phyloP scores from a whole-genome alignment of 2,797 vertebrate genomes.

The Vultur gryphus region DNA sequence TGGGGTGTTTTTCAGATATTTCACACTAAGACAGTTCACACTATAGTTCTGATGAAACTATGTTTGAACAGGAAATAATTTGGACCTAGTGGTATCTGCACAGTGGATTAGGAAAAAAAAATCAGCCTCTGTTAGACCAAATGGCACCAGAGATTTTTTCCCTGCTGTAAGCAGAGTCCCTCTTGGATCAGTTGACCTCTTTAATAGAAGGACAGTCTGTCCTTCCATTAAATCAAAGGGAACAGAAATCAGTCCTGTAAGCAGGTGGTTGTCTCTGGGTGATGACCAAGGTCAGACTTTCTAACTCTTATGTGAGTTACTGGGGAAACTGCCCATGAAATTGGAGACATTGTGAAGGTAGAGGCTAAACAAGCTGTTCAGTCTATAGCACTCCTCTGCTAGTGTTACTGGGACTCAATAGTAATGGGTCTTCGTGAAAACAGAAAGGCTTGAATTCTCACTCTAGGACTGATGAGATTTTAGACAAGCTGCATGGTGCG shows the following conservation, averaged over 20 bases:
- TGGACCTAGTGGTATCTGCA: background rate
- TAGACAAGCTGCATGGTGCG: background rate
- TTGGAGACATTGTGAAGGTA: background rate
- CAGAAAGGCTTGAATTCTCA: background rate
- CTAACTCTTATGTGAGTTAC: background rate
- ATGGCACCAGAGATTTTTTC: background rate
- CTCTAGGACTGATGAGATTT: background rate
- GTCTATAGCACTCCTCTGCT: background rate
- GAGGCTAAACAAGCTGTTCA: background rate
- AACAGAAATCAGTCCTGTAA: conserved; percentile 7
- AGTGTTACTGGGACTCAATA: background rate
- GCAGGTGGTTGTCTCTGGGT: background rate
- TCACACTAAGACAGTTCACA: background rate
- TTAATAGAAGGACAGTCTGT: background rate
- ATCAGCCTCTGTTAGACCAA: background rate
- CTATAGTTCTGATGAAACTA: background rate
- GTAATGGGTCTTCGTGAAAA: background rate
- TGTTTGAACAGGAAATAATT: background rate
- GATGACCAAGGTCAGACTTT: conserved; percentile 13
- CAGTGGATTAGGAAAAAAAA: background rate
- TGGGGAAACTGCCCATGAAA: background rate
- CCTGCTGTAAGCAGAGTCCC: background rate
- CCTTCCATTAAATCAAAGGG: conserved; percentile 23
- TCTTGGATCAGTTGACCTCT: background rate
- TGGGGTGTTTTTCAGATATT: background rate